Evolutionary conservation across 2,113 vertebrate species (phyloP).

Genomic region (Onychorhynchus coronatus): DNA sequence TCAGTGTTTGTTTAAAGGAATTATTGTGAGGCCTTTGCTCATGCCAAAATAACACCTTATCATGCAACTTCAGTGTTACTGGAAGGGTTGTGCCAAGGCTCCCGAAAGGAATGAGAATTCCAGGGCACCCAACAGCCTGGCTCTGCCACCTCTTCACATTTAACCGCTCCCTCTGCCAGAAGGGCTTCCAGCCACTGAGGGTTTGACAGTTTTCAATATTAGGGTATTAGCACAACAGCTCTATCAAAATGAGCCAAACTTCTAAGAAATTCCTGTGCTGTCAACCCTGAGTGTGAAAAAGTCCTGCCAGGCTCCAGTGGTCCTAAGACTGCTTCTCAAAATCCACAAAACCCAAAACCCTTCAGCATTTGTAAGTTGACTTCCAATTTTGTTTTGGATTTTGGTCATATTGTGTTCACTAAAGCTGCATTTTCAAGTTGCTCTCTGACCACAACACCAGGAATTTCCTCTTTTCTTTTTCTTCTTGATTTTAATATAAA

Average conservation of each 20-base stretch:
- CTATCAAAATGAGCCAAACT: background rate
- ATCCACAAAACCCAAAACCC: background rate
- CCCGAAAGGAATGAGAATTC: background rate
- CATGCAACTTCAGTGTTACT: rapidly evolving
- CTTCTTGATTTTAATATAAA: background rate
- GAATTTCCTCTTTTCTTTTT: background rate
- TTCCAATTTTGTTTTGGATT: background rate
- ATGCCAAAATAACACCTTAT: background rate
- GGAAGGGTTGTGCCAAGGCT: background rate
- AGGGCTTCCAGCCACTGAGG: background rate
- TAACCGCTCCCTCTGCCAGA: background rate
- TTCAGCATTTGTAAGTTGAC: background rate
- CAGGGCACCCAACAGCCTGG: background rate
- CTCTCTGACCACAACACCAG: background rate
- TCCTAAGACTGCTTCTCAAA: background rate
- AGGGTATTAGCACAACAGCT: background rate
- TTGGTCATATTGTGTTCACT: background rate
- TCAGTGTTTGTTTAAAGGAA: background rate
- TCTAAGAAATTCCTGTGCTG: background rate
- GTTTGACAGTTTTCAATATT: background rate
- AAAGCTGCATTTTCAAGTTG: background rate
- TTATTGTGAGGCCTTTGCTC: background rate
- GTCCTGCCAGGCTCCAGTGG: background rate
- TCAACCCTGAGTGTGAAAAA: background rate
- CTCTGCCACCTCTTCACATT: background rate